Evolutionary conservation across 2,797 vertebrate species (phyloP).

Genomic region (Aldrovandia affinis): DNA sequence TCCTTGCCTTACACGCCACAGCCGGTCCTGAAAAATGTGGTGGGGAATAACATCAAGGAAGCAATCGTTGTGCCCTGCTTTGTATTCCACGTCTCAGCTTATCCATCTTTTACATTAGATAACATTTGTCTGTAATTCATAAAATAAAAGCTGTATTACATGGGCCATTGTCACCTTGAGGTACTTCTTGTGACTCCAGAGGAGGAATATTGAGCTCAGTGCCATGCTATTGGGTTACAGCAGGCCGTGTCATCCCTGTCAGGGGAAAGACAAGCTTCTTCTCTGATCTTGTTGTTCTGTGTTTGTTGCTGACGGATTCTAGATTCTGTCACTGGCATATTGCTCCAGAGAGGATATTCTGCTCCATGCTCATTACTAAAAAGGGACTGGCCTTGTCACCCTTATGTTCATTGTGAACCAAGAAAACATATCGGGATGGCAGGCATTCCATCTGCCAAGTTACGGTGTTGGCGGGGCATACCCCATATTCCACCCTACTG

Average conservation of each 20-base stretch:
- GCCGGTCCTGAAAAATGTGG: not conserved
- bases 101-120: conserved; percentile 33
- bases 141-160: conserved; percentile 37
- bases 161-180: not conserved
- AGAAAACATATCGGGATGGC: no score
- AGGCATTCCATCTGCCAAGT: no score
- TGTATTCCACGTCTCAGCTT: conserved; percentile 16
- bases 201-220: not conserved
- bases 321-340: not conserved
- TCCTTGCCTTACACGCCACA: not conserved
- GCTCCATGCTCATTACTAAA: not conserved
- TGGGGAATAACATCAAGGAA: not conserved
- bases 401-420: not conserved
- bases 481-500: not conserved
- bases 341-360: not conserved
- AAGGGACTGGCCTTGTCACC: not conserved
- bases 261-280: not conserved
- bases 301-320: conserved; percentile 1
- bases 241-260: not conserved
- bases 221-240: conserved; percentile 1
- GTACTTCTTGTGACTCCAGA: not conserved
- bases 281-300: not conserved
- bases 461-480: no score
- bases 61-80: not conserved
- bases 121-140: conserved; percentile 40